phyloP scores from a whole-genome alignment of 2,797 vertebrate species.

The Diplodus sargus region DNA sequence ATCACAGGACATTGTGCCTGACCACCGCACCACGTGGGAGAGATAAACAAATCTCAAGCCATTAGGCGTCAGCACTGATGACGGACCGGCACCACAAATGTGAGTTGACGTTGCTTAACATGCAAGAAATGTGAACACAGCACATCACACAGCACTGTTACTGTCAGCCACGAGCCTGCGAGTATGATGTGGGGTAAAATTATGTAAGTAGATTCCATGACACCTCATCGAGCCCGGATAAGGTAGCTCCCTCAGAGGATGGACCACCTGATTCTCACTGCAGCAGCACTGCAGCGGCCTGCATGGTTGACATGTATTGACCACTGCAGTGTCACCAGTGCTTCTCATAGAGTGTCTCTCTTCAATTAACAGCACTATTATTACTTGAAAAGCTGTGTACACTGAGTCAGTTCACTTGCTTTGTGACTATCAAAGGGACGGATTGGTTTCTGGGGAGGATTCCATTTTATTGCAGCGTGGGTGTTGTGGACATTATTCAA shows the following conservation, averaged over 20 bases:
- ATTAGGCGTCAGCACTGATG: not conserved
- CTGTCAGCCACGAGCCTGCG: slow-evolving; percentile 24
- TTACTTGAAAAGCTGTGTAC: not conserved
- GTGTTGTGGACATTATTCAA: not conserved
- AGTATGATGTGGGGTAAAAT: slow-evolving; percentile 43
- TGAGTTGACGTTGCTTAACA: slow-evolving; percentile 2
- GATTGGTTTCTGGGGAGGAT: not conserved
- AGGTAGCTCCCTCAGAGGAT: slow-evolving; percentile 18
- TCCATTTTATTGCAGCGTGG: not conserved
- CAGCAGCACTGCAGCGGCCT: slow-evolving; percentile 13
- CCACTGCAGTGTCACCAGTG: slow-evolving; percentile 13
- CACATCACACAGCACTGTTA: not conserved
- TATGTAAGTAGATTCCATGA: slow-evolving; percentile 48
- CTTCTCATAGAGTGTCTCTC: slow-evolving; percentile 1
- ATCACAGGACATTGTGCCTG: not conserved
- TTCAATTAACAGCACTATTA: not conserved
- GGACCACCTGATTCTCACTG: slow-evolving; percentile 38
- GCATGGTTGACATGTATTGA: not conserved
- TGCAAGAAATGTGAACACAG: slow-evolving; percentile 21
- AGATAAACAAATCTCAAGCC: slow-evolving; percentile 5
- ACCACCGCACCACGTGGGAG: not conserved
- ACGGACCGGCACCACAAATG: not conserved
- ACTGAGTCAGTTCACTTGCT: not conserved
- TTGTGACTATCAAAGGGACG: not conserved
- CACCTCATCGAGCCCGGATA: slow-evolving; percentile 33